Conservation (phyloP, 1,140 invertebrate genomes). For the Nixonia krombeini region DNA sequence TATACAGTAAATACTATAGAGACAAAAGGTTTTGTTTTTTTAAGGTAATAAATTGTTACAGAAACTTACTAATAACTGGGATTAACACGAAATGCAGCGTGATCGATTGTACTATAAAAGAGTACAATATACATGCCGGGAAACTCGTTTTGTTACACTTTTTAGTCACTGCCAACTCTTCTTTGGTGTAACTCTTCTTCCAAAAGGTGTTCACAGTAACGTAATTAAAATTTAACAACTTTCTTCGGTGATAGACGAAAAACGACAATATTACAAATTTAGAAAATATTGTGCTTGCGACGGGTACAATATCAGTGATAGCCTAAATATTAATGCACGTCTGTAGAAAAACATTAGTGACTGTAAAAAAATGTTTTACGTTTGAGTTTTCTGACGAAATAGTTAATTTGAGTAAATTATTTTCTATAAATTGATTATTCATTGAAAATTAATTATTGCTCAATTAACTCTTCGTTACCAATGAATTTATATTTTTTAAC, state of each 20-base stretch:
- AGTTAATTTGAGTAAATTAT: no score
- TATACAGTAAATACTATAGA: no score
- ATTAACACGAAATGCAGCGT: background rate
- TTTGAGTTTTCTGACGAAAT: no score
- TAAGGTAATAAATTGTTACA: conserved; percentile 1
- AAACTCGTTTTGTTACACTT: conserved; percentile 1
- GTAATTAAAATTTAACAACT: conserved; percentile 3
- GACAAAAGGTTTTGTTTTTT: no score
- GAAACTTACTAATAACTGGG: conserved; percentile 9
- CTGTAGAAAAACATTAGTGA: no score
- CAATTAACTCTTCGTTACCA: no score
- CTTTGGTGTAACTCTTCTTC: background rate
- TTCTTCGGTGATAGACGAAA: conserved; percentile 14
- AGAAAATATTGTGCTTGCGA: background rate
- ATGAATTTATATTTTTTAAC: no score
- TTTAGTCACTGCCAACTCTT: conserved; percentile 4
- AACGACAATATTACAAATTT: conserved; percentile 3
- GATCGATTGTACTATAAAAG: conserved; percentile 1
- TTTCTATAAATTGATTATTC: background rate
- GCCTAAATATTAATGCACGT: background rate
- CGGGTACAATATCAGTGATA: conserved; percentile 1
- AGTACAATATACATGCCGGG: background rate
- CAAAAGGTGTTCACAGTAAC: conserved; percentile 8
- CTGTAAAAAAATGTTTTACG: no score
- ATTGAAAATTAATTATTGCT: no score